phyloP scores from a whole-genome alignment of 2,113 vertebrate genomes.

The Nannospalax galili region DNA sequence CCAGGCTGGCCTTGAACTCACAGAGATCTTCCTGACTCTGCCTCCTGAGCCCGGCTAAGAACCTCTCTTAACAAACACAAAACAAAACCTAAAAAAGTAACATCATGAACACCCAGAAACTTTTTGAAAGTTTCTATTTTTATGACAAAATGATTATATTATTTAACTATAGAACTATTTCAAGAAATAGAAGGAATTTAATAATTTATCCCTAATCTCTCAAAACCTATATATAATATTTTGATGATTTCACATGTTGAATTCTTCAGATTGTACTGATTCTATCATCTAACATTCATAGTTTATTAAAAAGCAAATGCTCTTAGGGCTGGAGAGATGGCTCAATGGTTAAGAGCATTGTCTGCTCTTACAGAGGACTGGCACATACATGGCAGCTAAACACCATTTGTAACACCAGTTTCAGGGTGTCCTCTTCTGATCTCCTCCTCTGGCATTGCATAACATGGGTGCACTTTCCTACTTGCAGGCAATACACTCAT shows the following conservation, averaged over 20 bases:
- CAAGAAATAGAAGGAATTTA: neutral
- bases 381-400: too few species aligned
- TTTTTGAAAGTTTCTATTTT: constrained; percentile 11
- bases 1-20: neutral
- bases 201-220: neutral
- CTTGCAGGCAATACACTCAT: too few species aligned
- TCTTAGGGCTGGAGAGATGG: too few species aligned
- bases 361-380: too few species aligned
- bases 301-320: constrained; percentile 23
- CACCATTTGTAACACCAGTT: too few species aligned
- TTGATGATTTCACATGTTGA: constrained; percentile 42
- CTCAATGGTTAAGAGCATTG: too few species aligned
- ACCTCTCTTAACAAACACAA: neutral
- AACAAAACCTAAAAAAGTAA: neutral
- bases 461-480: too few species aligned
- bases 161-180: neutral
- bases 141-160: neutral
- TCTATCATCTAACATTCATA: constrained; percentile 20
- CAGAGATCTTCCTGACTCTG: neutral
- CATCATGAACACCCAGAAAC: neutral
- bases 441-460: too few species aligned
- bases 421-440: too few species aligned
- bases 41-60: neutral
- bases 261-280: constrained; percentile 21
- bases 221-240: neutral